Evolutionary conservation across 1,140 invertebrate genomes (phyloP).

Genomic region (Drosophila auraria): DNA sequence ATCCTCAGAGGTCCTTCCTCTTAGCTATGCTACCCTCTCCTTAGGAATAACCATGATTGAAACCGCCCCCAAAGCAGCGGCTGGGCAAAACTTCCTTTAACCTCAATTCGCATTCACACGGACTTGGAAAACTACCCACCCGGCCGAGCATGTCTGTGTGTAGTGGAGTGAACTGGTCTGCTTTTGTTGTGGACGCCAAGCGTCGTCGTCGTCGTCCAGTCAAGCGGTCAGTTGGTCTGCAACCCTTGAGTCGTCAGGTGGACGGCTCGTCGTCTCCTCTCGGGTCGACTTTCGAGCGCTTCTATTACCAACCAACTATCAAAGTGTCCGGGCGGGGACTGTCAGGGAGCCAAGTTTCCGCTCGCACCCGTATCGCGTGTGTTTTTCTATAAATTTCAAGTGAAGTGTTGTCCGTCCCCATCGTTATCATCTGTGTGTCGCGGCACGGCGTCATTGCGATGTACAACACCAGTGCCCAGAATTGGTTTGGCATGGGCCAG

Average conservation of each 20-base stretch:
- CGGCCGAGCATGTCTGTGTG: conserved; percentile 46
- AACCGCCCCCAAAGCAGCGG: conserved; percentile 46
- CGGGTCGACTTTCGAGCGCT: conserved; percentile 10
- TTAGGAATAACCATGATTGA: conserved; percentile 48
- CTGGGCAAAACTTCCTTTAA: conserved; percentile 80
- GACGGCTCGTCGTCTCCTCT: conserved; percentile 25
- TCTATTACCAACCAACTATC: not conserved
- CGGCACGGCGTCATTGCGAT: conserved; percentile 27
- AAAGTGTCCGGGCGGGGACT: conserved; percentile 34
- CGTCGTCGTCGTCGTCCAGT: conserved; percentile 48
- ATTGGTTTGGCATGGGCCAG: conserved; percentile 77
- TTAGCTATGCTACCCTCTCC: conserved; percentile 17
- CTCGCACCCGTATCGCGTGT: conserved; percentile 13
- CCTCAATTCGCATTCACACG: conserved; percentile 75
- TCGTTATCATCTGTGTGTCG: conserved; percentile 6
- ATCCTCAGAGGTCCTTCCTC: not conserved
- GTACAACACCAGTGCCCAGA: conserved; percentile 77
- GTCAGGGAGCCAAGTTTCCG: conserved; percentile 45
- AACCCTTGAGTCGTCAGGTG: conserved; percentile 71
- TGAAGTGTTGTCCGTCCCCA: conserved; percentile 33
- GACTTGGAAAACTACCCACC: conserved; percentile 68
- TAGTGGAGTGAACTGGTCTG: conserved; percentile 18
- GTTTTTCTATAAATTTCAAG: conserved; percentile 54
- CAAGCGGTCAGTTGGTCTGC: conserved; percentile 72
- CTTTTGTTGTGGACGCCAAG: conserved; percentile 70